phyloP scores from a whole-genome alignment of 2,113 vertebrate genomes.

The Labrus mixtus region DNA sequence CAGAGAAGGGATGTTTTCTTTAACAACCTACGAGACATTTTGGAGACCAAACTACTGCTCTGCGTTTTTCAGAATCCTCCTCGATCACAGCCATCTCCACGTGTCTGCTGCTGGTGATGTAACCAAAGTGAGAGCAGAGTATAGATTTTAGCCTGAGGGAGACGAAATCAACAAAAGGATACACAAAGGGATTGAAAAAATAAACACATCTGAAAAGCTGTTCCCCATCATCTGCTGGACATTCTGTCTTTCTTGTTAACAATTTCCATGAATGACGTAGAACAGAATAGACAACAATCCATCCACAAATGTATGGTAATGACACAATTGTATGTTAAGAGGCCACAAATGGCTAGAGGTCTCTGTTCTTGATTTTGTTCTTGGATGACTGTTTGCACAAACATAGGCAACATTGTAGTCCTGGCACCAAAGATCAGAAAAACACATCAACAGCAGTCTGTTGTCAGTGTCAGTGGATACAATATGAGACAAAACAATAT shows the following conservation, averaged over 20 bases:
- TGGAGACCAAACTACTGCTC: slow-evolving; percentile 21
- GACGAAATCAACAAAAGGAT: slow-evolving; percentile 36
- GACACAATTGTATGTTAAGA: not conserved
- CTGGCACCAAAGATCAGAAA: no score
- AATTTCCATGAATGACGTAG: not conserved
- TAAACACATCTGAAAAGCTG: slow-evolving; percentile 35
- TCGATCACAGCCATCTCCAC: not conserved
- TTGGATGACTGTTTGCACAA: not conserved
- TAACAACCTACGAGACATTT: slow-evolving; percentile 18
- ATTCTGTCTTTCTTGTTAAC: not conserved
- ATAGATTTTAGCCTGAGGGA: slow-evolving; percentile 21
- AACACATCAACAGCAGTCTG: no score
- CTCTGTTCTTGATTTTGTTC: slow-evolving; percentile 3
- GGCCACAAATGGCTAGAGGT: slow-evolving; percentile 23
- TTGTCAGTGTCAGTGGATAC: no score
- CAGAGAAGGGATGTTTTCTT: slow-evolving; percentile 12
- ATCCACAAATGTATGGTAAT: slow-evolving; percentile 5
- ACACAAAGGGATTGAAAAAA: slow-evolving; percentile 37
- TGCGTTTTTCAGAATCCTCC: slow-evolving; percentile 34
- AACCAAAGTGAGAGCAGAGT: slow-evolving; percentile 8
- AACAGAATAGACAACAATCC: not conserved
- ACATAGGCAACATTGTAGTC: not conserved
- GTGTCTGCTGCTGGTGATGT: slow-evolving; percentile 39
- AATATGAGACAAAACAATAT: no score
- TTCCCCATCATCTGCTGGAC: slow-evolving; percentile 2